Evolutionary conservation across 2,797 vertebrate genomes (phyloP), one percentile per base, ranked within the genome.

Genomic region (Parauchenoglanis punctatus): DNA sequence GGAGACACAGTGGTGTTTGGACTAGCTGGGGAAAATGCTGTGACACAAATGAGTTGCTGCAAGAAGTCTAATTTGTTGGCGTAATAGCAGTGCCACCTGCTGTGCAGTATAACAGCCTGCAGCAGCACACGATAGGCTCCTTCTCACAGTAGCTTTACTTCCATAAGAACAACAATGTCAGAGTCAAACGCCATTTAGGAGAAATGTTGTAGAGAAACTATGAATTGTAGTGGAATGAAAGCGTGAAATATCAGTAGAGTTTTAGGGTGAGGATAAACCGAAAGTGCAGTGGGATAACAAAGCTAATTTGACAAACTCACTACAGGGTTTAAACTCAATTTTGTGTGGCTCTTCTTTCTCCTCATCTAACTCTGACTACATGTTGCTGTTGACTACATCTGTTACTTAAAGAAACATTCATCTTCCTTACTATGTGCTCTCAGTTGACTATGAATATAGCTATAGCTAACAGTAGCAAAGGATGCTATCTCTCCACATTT

Each of bases 71-170:
- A 81, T 44, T 23, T 81, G 35, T 56, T 68, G 63, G 75, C 49
- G 65, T 56, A 46, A 75, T 61, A 58, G 25, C 49, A 72, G 78
- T 61, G 68, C 77, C 70, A 85, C 65, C 70, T 87, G 61, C 84
- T 77, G 84, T 63, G 59, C 28, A 54, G 15, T 46, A 67, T 25
- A 86, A 65, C 46, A 83, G 28, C 49, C 63, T 70, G 28, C 46
- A 83, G 80, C 80, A 46, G 23, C 44, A 63, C 18, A 13, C 46
- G 23, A 35, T 8, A 15, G 46, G 4, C 0, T 68, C 49, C 46
- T 76, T 52, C 6, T 1, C 17, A 20, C 10, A 4, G 25, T 28
- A 44, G 11, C 40, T 20, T 49, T 13, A 52, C 13, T 15, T 31
- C 20, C 10, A 40, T 3, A 67, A 80, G n/a, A 49, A 17, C 25